Base-by-base conservation (phyloP, 2,888 invertebrate species). In the Volucella inflata region DNA sequence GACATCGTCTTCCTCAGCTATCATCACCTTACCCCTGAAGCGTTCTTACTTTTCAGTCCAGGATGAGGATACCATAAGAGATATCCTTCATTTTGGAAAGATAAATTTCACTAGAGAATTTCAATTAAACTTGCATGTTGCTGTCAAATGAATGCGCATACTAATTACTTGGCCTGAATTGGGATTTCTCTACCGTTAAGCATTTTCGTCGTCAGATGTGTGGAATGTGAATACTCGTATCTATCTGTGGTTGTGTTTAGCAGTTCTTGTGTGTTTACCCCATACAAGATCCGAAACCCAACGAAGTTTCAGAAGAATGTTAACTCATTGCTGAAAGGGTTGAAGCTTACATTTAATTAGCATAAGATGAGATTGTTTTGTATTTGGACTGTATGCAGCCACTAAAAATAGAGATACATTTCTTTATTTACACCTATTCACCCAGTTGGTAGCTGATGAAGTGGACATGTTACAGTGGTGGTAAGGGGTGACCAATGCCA, bases 41-140 rank as follows among this genome's bases (percentile, higher is more conserved):
- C 30, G 30, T 30, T 30, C 30, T 30, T 30, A 30, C 30, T 6
- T 30, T 30, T 30, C 30, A 4, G 30, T 6, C 30, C 30, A 2
- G 30, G 30, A 30, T 30, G 6, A 30, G 30, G 30, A 30, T 30
- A 30, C 30, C 30, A 6, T 30, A 30, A 6, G 30, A 30, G 30
- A 40, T 30, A 51, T 51, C 44, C 38, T 53, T 42, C 53, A 68
- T 77, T 77, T 68, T 46, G 44, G 40, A 30, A 72, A 67, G 48
- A 16, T 17, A 36, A 44, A 72, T 65, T 65, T 48, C 46, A 14
- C 38, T 50, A 10, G 75, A 62, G 75, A 64, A 68, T 81, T 80
- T 81, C 68, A 57, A 80, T 80, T 72, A 80, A 74, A 64, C 75
- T 48, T 74, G 75, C 80, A 75, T 64, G 68, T 75, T 81, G 21